These are phyloP conservation scores for Leucozona laternaria DNA, from an alignment of 2,888 invertebrate genomes.

Conservation along the genomic window DNA sequence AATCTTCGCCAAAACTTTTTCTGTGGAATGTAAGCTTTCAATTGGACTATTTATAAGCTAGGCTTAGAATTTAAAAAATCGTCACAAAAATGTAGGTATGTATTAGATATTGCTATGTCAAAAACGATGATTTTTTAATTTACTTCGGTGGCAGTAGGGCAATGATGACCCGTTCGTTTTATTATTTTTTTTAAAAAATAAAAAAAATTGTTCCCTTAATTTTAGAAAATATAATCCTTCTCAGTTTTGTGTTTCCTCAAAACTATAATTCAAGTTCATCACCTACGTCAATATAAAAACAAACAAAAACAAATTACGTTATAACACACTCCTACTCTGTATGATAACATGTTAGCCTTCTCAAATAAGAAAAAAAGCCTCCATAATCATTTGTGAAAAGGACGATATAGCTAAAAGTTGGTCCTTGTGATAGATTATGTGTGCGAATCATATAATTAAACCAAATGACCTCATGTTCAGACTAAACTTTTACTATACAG, in stretches of 20 bases:
- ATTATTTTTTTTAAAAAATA: too few relatives aligned
- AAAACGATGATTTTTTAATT: too few relatives aligned
- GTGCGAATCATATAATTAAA: constrained; percentile 20
- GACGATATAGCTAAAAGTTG: neutral
- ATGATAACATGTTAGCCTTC: neutral
- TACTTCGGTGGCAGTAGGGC: too few relatives aligned
- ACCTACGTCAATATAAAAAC: neutral
- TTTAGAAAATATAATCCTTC: neutral
- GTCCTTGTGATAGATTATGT: neutral
- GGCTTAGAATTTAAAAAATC: too few relatives aligned
- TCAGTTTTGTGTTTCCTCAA: neutral
- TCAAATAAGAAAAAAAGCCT: constrained; percentile 1
- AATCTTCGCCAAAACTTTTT: too few relatives aligned
- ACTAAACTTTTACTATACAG: neutral
- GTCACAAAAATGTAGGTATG: too few relatives aligned
- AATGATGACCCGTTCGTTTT: neutral
- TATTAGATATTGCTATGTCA: too few relatives aligned
- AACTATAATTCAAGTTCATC: neutral
- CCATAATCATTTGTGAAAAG: neutral
- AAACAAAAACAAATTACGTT: neutral
- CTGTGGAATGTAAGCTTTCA: too few relatives aligned
- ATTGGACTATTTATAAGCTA: too few relatives aligned
- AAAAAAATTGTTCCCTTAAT: too few relatives aligned
- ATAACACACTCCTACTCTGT: too few relatives aligned
- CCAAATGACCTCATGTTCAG: constrained; percentile 20